Conservation (phyloP, 2,888 invertebrate species). For the Quadroppia sp. region DNA sequence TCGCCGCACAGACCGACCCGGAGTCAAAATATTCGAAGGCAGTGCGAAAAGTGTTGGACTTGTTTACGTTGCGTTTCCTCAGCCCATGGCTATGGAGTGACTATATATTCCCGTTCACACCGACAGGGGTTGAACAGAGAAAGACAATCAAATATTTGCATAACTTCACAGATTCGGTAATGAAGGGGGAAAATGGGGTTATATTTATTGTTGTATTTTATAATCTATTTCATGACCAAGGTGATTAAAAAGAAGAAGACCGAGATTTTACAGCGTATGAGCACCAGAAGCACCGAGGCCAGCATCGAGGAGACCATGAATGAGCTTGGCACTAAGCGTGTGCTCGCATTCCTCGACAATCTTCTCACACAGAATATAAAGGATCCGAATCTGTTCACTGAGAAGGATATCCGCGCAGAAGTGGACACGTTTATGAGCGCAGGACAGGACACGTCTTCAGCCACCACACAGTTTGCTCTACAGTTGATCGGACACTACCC, state of each 20-base stretch:
- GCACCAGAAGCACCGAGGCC: neutral
- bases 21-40: constrained; percentile 35
- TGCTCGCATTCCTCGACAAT: constrained; percentile 55
- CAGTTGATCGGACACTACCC: constrained; percentile 45
- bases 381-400: constrained; percentile 50
- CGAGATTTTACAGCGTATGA: constrained; percentile 19
- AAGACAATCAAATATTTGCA: constrained; percentile 41
- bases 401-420: constrained; percentile 56
- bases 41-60: constrained; percentile 38
- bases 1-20: constrained; percentile 41
- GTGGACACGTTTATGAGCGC: constrained; percentile 53
- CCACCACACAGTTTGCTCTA: constrained; percentile 41
- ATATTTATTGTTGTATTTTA: too few species aligned
- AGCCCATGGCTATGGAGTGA: constrained; percentile 44
- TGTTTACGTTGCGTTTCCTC: constrained; percentile 40
- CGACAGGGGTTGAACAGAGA: constrained; percentile 35
- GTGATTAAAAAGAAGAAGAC: constrained; percentile 40
- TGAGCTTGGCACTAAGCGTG: constrained; percentile 45
- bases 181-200: neutral
- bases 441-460: constrained; percentile 45
- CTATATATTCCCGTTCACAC: constrained; percentile 32
- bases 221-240: neutral
- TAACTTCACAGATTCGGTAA: constrained; percentile 44
- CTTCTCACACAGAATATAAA: constrained; percentile 52
- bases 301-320: constrained; percentile 32